Evolutionary conservation across 2,797 vertebrate genomes (phyloP), one percentile per base, ranked within the genome.

Genomic region (Schizopygopsis pylzovi): DNA sequence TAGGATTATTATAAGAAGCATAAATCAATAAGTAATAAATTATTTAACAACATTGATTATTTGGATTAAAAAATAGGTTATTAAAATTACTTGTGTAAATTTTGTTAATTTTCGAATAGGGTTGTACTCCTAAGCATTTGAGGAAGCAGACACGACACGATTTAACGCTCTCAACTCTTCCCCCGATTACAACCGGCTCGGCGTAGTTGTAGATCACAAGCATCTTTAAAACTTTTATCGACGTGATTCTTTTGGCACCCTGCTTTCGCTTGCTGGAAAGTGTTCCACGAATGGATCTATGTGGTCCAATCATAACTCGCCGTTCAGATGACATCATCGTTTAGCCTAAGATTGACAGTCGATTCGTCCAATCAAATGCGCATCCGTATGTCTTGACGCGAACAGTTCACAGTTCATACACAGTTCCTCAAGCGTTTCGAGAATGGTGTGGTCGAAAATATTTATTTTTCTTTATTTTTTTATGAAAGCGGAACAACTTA

Each of bases 291-390:
- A 45, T 28, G 12, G 33, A 20, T 22, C 2, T 2, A 45, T 59
- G 13, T 61, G n/a, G 43, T 20, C 78, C 84, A 85, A 85, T 81
- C 68, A 81, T 0, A 73, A 16, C 4, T 0, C 84, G 7, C 28
- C 16, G 18, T 70, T 70, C 49, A 15, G 45, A 20, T 45, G 47
- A 78, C 73, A 7, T 49, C 1, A 9, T 20, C 39, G 7, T 52
- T 61, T 9, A 63, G 0, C 0, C 1, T 7, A 71, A 59, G 52
- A 85, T 2, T 41, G 83, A 79, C 76, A 79, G 39, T 9, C 25
- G 8, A n/a, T 5, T 16, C 76, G 37, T 73, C 84, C 84, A 85
- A 85, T 85, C 43, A 81, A 81, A 43, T 8, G 25, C 22, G 67
- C 43, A 54, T 54, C 45, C 37, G 39, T n/a, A 18, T 79, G 18